Conservation (phyloP, 2,888 invertebrate genomes). For the Ecliptopera silaceata region DNA sequence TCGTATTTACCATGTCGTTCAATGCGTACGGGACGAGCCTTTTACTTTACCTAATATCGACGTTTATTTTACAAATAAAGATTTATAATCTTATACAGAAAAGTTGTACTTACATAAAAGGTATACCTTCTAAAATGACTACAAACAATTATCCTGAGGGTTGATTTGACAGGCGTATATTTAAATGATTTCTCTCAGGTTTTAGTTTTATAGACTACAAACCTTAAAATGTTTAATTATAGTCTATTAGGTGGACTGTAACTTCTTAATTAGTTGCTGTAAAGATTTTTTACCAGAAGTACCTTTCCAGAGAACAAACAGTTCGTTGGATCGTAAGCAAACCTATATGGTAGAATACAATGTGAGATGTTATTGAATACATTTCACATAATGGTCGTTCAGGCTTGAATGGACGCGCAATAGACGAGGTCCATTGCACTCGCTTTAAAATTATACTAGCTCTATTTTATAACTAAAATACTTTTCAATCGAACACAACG, state of each 20-base stretch:
- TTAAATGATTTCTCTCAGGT: too few species aligned
- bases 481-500: constrained; percentile 10
- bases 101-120: too few species aligned
- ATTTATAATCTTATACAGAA: too few species aligned
- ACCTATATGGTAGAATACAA: constrained; percentile 16
- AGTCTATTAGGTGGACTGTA: too few species aligned
- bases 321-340: neutral
- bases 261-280: too few species aligned
- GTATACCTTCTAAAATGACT: too few species aligned
- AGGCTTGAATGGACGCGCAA: constrained; percentile 32
- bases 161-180: too few species aligned
- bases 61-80: neutral
- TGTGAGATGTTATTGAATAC: constrained; percentile 37
- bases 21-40: neutral
- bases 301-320: too few species aligned
- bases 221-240: too few species aligned
- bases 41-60: neutral
- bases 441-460: constrained; percentile 30
- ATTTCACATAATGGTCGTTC: constrained; percentile 38
- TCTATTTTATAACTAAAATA: constrained; percentile 16
- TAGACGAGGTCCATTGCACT: constrained; percentile 28
- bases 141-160: too few species aligned
- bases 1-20: constrained; percentile 10
- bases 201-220: too few species aligned
- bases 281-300: too few species aligned